These are phyloP conservation scores for Mohoua ochrocephala DNA, from an alignment of 2,113 vertebrate species.

Conservation along the genomic window DNA sequence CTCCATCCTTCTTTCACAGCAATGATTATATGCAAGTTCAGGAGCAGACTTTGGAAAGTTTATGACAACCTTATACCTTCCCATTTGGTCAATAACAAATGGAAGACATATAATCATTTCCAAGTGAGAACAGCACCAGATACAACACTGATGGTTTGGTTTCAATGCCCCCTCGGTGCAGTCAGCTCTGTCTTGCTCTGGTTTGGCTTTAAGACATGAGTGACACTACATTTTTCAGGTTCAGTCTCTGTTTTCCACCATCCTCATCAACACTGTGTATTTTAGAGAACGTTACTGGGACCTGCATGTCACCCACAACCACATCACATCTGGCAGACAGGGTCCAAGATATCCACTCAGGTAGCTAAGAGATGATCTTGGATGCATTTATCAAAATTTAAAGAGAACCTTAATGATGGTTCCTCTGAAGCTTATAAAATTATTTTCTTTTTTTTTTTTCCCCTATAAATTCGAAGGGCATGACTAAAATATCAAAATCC, in stretches of 20 bases:
- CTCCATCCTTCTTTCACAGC: background rate
- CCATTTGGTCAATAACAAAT: background rate
- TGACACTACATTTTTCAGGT: background rate
- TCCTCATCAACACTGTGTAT: background rate
- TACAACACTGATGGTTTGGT: rapidly evolving
- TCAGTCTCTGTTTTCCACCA: background rate
- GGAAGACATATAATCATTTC: background rate
- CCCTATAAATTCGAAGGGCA: background rate
- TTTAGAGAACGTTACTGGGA: background rate
- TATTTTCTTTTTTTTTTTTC: rapidly evolving
- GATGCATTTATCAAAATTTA: background rate
- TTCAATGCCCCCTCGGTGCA: rapidly evolving
- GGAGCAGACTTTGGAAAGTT: background rate
- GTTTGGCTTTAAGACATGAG: background rate
- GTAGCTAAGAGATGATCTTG: background rate
- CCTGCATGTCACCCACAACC: background rate
- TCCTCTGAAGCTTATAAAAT: background rate
- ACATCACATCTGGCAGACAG: too few species aligned
- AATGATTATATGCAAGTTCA: background rate
- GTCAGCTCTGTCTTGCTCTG: background rate
- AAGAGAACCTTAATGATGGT: background rate
- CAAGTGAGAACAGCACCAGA: background rate
- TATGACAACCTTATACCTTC: background rate
- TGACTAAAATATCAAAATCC: background rate
- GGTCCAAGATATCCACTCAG: background rate